Percentiles rank a stretch among this genome's conserved stretches.
Conservation (phyloP, 92 coral and sea anemone species). For the Umimayanthus chanpuru region DNA sequence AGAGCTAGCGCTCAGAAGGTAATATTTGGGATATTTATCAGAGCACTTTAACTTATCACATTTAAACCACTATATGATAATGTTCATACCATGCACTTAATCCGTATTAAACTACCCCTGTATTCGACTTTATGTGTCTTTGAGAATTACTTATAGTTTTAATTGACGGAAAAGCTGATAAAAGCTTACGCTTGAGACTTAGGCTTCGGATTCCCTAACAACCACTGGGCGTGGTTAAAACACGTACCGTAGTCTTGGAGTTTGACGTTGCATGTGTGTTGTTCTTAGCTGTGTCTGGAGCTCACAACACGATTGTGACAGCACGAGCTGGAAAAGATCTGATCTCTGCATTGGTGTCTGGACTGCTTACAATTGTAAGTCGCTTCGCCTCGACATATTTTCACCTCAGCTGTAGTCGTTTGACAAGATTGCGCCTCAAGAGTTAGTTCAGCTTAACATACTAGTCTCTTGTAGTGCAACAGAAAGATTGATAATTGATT, state of each 20-base stretch:
- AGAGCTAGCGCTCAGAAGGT: too few relatives aligned
- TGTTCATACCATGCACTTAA: too few relatives aligned
- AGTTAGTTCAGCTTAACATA: neutral
- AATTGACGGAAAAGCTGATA: too few relatives aligned
- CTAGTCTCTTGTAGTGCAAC: neutral
- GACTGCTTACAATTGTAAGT: constrained; percentile 96
- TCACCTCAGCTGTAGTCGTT: neutral
- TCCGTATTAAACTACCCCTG: too few relatives aligned
- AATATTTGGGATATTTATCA: too few relatives aligned
- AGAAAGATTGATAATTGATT: too few relatives aligned
- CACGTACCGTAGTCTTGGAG: neutral
- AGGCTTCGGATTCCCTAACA: too few relatives aligned
- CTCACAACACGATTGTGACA: constrained; percentile 98
- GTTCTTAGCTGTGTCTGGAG: constrained; percentile 95
- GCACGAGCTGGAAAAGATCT: constrained; percentile 99
- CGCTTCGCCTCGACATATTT: neutral
- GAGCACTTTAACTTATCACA: too few relatives aligned
- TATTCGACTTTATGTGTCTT: too few relatives aligned
- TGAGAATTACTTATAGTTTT: too few relatives aligned
- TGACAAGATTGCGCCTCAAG: neutral
- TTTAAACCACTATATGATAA: too few relatives aligned
- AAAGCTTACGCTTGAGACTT: too few relatives aligned
- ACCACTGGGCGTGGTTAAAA: neutral
- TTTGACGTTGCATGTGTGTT: neutral
- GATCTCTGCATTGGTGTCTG: constrained; percentile 95